These are phyloP conservation scores for Carpatolechia fugitivella DNA, from an alignment of 2,888 invertebrate genomes.

Conservation along the genomic window DNA sequence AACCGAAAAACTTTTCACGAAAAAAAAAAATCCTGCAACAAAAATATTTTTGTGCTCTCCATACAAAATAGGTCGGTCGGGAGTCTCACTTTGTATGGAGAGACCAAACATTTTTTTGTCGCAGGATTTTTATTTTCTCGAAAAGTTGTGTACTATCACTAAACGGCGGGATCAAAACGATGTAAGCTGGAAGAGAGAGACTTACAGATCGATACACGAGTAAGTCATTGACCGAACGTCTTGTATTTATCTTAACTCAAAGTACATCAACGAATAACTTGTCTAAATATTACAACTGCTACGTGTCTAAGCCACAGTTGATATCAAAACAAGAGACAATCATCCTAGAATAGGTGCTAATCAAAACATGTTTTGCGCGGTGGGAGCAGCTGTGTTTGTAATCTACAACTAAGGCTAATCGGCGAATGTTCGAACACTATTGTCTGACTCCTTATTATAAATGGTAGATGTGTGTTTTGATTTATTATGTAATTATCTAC, in stretches of 20 bases:
- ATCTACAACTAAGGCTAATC: slow-evolving; percentile 1
- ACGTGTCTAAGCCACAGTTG: not conserved
- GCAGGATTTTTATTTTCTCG: too few species aligned
- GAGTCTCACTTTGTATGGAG: too few species aligned
- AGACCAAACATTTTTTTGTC: too few species aligned
- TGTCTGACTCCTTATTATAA: not conserved
- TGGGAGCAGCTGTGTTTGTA: slow-evolving; percentile 38
- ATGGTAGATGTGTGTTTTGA: not conserved
- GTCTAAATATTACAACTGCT: slow-evolving; percentile 43
- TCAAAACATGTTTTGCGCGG: slow-evolving; percentile 40
- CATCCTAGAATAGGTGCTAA: slow-evolving; percentile 48
- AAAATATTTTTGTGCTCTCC: too few species aligned
- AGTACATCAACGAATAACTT: slow-evolving; percentile 21
- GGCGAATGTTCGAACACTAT: not conserved
- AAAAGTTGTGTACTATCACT: too few species aligned
- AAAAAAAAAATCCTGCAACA: too few species aligned
- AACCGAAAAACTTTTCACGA: too few species aligned
- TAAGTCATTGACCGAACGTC: not conserved
- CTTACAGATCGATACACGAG: not conserved
- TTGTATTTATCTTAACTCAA: too few species aligned
- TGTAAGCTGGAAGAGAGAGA: too few species aligned
- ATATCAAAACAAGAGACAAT: slow-evolving; percentile 32
- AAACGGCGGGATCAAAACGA: too few species aligned
- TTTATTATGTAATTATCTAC: not conserved
- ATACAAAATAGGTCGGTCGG: too few species aligned